Evolutionary conservation across 2,797 vertebrate genomes (phyloP), one percentile per base, ranked within the genome.

Genomic region (Micrastur ruficollis): DNA sequence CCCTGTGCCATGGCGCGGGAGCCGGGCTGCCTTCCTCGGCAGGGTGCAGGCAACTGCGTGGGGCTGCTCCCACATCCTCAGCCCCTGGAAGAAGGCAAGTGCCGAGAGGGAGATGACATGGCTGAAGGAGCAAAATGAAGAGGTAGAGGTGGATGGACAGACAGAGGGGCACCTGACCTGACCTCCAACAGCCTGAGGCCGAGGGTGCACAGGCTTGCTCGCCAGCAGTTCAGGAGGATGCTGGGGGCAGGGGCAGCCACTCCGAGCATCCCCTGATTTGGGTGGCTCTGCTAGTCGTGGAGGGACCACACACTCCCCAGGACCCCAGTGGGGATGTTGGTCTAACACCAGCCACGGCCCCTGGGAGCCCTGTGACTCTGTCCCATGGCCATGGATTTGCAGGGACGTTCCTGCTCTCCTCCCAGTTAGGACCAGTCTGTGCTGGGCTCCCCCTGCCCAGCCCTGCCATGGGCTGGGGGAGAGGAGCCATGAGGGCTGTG

Each of bases 121-220:
- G 7, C 46, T 0, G 1, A 14, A 20, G 40, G 47, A 25, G 38
- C 3, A 3, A 74, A 74, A 31, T 9, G 34, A 55, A 42, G 4
- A 9, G 19, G 11, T n/a, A 29, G 27, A 55, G 56, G 11, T 13
- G 58, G 44, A 9, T 32, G 19, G 63, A 22, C 47, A 52, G 68
- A 52, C 0, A 1, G 47, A 46, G 11, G n/a, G 0, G 2, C 26
- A 19, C 8, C 29, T 49, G 61, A 55, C 26, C 3, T 56, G 68
- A 53, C 36, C 2, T 4, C 26, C 26, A 31, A 31, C 32, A 63
- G 44, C 7, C 44, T 26, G 25, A 40, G 29, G 44, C 14, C 46
- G 6, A 7, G 23, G 7, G 31, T 34, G 49, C 49, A 7, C 29
- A 27, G 55, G 46, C 1, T 25, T 44, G 27, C 26, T 61, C 10